Evolutionary conservation across 2,888 invertebrate species (phyloP).

Genomic region (Cyrtodaria siliqua): DNA sequence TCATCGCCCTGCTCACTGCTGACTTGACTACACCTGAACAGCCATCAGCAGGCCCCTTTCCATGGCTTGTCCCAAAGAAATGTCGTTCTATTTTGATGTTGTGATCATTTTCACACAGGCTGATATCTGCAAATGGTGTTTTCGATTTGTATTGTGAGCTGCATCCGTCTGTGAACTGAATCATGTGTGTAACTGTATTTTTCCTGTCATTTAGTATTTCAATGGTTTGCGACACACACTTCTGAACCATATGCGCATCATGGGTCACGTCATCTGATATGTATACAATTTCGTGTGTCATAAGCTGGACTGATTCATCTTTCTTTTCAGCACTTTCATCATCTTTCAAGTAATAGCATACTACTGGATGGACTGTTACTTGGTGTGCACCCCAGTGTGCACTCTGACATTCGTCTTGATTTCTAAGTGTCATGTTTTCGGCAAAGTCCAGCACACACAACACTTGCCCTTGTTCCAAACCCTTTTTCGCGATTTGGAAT

Average conservation of each 20-base stretch:
- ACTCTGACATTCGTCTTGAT: constrained; percentile 44
- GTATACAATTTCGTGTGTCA: constrained; percentile 26
- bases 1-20: constrained; percentile 15
- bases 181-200: constrained; percentile 1
- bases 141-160: no score
- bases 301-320: no score
- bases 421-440: constrained; percentile 25
- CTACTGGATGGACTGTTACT: constrained; percentile 42
- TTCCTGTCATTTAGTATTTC: no score
- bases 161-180: no score
- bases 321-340: neutral
- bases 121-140: no score
- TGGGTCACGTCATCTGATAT: constrained; percentile 22
- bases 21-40: no score
- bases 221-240: no score
- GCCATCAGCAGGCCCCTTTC: no score
- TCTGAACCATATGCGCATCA: no score
- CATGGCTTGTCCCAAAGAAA: no score
- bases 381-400: constrained; percentile 33
- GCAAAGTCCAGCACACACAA: constrained; percentile 35
- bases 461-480: constrained; percentile 22
- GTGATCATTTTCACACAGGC: no score
- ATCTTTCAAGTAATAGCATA: constrained; percentile 19
- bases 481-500: constrained; percentile 15
- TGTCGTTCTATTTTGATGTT: no score